Evolutionary conservation across 2,888 invertebrate genomes (phyloP).

Genomic region (Lithophane socia): DNA sequence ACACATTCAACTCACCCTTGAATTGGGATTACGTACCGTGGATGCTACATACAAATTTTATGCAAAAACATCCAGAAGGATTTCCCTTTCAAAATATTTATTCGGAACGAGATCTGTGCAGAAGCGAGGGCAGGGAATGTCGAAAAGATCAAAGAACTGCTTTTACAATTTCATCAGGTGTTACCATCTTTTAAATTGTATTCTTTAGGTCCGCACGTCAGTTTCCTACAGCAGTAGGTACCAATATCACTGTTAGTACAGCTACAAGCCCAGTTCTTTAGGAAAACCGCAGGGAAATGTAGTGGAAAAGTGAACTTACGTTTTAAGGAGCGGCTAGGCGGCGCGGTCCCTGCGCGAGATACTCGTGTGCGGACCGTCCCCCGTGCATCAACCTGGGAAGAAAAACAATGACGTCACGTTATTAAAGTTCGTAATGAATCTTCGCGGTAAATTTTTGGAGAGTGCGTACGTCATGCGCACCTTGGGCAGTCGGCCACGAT

Average conservation of each 20-base stretch:
- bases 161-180: background rate
- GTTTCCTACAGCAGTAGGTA: background rate
- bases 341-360: constrained; percentile 73
- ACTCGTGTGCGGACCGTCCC: constrained; percentile 49
- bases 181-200: background rate
- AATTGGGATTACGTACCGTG: constrained; percentile 14
- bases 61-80: constrained; percentile 21
- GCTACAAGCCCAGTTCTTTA: background rate
- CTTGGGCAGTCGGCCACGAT: constrained; percentile 22
- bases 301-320: constrained; percentile 72
- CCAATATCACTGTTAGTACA: background rate
- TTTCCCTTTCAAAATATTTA: constrained; percentile 18
- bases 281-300: background rate
- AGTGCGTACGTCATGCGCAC: constrained; percentile 5
- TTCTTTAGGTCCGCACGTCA: background rate
- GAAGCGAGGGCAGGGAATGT: background rate
- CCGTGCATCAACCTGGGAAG: constrained; percentile 79
- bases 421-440: background rate
- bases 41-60: background rate
- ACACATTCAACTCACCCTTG: constrained; percentile 26
- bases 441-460: background rate
- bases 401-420: constrained; percentile 43
- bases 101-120: constrained; percentile 7
- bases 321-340: constrained; percentile 80
- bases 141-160: background rate